Conservation (phyloP, 2,797 vertebrate species). For the Rhinogobio ventralis region DNA sequence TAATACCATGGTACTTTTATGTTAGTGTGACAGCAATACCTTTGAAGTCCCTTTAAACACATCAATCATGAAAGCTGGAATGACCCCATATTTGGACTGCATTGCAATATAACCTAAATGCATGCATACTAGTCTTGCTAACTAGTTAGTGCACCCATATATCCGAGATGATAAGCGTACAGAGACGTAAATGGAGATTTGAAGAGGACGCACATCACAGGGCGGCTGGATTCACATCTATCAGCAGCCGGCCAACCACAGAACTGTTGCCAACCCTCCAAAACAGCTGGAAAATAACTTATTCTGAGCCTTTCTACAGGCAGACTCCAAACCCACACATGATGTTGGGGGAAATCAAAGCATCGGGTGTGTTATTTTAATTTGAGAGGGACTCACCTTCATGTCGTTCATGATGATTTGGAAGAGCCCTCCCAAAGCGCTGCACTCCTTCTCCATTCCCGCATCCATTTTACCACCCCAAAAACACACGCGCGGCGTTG, state of each 20-base stretch:
- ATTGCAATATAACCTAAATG: neutral
- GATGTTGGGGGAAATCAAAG: neutral
- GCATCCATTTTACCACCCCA: conserved; percentile 82
- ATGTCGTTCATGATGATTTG: conserved; percentile 88
- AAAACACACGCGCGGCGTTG: conserved; percentile 23
- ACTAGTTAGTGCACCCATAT: neutral
- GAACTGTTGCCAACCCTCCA: conserved; percentile 58
- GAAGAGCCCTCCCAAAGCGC: conserved; percentile 87
- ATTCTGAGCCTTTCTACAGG: neutral
- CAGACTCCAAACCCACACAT: conserved; percentile 30
- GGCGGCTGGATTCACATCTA: conserved; percentile 26
- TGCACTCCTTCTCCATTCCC: conserved; percentile 87
- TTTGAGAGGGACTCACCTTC: conserved; percentile 76
- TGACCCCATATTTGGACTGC: neutral
- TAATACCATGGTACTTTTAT: neutral
- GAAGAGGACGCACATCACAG: conserved; percentile 28
- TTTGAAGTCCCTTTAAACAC: conserved; percentile 3
- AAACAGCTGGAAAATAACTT: conserved; percentile 52
- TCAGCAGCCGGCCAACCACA: conserved; percentile 54
- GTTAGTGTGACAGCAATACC: neutral
- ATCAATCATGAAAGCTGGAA: neutral
- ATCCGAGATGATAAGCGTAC: neutral
- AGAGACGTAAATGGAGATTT: conserved; percentile 9
- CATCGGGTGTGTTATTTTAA: neutral
- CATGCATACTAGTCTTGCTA: neutral